A percentile compares a stretch with the other conserved stretches of the same genome.
These are phyloP conservation scores for Neelides sp. DNA, from an alignment of 1,140 invertebrate species.

Conservation along the genomic window DNA sequence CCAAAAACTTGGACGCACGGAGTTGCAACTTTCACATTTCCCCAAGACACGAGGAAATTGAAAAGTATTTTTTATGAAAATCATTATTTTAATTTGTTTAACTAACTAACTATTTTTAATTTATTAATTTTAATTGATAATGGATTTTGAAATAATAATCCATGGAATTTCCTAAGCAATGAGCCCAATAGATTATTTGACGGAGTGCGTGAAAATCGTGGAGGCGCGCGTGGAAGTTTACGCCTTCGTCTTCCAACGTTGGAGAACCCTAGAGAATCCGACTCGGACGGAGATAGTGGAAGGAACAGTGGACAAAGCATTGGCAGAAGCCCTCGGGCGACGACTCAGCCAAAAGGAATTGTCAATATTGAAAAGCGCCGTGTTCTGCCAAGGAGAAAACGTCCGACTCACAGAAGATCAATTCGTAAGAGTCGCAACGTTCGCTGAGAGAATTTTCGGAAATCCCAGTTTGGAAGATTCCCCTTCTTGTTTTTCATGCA, in stretches of 20 bases:
- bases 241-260: slow-evolving; percentile 21
- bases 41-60: slow-evolving; percentile 11
- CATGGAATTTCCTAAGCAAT: slow-evolving; percentile 7
- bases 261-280: slow-evolving; percentile 23
- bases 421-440: no score
- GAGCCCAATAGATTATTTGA: slow-evolving; percentile 18
- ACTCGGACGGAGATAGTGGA: slow-evolving; percentile 8
- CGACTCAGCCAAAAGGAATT: no score
- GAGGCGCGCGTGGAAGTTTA: slow-evolving; percentile 21
- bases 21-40: slow-evolving; percentile 21
- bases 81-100: background rate
- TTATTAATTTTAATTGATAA: background rate
- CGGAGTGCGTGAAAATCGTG: slow-evolving; percentile 17
- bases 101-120: background rate
- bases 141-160: background rate
- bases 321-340: slow-evolving; percentile 20
- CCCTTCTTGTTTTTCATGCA: no score
- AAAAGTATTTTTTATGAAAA: slow-evolving; percentile 5
- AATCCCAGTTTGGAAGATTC: no score
- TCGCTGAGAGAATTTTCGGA: no score
- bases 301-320: slow-evolving; percentile 14
- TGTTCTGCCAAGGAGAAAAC: no score
- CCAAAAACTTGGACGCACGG: slow-evolving; percentile 20
- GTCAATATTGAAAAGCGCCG: no score
- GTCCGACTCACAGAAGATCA: no score